Percentiles rank a stretch among this genome's conserved stretches.
These are phyloP conservation scores for Ancistrus triradiatus DNA, from an alignment of 2,113 vertebrate species.

Conservation along the genomic window DNA sequence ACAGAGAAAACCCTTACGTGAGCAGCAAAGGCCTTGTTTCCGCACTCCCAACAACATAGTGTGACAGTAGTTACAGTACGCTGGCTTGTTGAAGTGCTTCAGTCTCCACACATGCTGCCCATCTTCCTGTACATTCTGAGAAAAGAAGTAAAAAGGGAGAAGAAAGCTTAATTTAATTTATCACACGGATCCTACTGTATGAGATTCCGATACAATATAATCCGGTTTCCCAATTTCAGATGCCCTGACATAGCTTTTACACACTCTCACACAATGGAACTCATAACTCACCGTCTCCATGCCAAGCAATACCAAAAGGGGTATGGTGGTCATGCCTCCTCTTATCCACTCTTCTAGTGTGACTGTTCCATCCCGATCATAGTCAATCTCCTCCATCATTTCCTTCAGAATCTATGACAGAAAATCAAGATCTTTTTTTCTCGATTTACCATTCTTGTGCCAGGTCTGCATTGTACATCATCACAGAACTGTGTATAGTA, in stretches of 20 bases:
- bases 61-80: slow-evolving; percentile 94
- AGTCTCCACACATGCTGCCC: slow-evolving; percentile 89
- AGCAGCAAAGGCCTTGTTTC: slow-evolving; percentile 93
- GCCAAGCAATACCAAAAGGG: slow-evolving; percentile 86
- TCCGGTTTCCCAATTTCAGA: background rate
- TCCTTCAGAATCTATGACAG: slow-evolving; percentile 81
- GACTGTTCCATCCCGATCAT: slow-evolving; percentile 81
- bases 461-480: too few relatives aligned
- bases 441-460: too few relatives aligned
- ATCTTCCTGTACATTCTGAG: slow-evolving; percentile 82
- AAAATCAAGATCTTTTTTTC: too few relatives aligned
- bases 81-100: slow-evolving; percentile 96
- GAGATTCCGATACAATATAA: background rate
- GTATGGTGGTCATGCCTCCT: slow-evolving; percentile 92
- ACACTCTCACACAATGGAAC: slow-evolving; percentile 12
- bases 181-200: background rate
- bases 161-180: background rate
- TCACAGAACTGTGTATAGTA: too few relatives aligned
- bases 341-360: slow-evolving; percentile 92
- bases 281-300: slow-evolving; percentile 79
- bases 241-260: background rate
- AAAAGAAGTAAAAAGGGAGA: too few relatives aligned
- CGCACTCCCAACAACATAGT: slow-evolving; percentile 87
- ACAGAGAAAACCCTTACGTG: slow-evolving; percentile 73
- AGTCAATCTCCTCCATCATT: slow-evolving; percentile 94